Conservation (phyloP, 2,888 invertebrate genomes). For the Chymomyza caudatula region DNA sequence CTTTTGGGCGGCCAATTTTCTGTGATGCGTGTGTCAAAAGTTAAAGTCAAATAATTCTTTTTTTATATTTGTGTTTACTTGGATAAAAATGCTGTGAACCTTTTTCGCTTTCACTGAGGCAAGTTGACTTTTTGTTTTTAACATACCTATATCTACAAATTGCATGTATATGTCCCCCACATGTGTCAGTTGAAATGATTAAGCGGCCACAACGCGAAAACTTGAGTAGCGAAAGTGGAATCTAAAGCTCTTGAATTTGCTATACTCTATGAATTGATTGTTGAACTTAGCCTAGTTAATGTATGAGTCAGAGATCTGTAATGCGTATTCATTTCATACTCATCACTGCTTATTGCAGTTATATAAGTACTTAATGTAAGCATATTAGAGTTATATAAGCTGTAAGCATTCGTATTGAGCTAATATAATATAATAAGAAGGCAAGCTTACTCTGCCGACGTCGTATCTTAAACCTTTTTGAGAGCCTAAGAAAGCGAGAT, state of each 20-base stretch:
- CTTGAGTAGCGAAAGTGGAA: neutral
- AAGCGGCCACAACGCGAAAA: neutral
- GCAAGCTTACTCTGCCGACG: too few species aligned
- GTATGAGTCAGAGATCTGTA: too few species aligned
- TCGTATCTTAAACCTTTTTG: too few species aligned
- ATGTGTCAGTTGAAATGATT: constrained; percentile 16
- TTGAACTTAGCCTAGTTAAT: too few species aligned
- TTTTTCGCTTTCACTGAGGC: constrained; percentile 57
- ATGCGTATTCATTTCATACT: too few species aligned
- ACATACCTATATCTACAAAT: constrained; percentile 51
- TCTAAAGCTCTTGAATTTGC: neutral
- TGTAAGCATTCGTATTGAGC: too few species aligned
- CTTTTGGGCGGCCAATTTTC: constrained; percentile 7
- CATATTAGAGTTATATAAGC: too few species aligned
- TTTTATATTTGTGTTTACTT: neutral
- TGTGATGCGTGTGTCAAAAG: constrained; percentile 50
- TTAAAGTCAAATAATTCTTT: constrained; percentile 32
- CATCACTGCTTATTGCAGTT: too few species aligned
- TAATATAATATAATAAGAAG: too few species aligned
- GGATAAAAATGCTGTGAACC: constrained; percentile 20
- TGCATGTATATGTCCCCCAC: constrained; percentile 58
- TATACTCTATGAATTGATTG: neutral
- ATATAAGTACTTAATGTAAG: too few species aligned
- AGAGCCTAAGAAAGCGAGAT: too few species aligned
- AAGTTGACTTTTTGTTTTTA: constrained; percentile 40